Percentiles rank a stretch among this genome's conserved stretches.
Evolutionary conservation across 2,113 vertebrate genomes (phyloP).

Genomic region (Bufo gargarizans): DNA sequence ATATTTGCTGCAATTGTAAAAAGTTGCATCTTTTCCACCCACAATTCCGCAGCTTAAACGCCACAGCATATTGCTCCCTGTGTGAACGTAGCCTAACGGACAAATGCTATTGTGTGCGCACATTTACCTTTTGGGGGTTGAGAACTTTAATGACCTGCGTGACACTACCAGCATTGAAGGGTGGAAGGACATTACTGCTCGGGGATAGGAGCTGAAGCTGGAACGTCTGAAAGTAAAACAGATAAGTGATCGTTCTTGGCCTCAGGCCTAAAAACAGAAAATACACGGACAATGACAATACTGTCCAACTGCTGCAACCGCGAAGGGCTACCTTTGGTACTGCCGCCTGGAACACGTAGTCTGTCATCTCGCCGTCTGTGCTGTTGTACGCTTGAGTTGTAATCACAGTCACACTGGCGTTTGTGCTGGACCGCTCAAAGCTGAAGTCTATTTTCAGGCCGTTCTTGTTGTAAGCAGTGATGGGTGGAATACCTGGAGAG

Average conservation of each 20-base stretch:
- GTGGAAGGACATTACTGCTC: constrained; percentile 95
- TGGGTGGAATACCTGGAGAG: constrained; percentile 88
- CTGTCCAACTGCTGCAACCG: not conserved
- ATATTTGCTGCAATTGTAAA: no score
- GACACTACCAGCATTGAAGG: constrained; percentile 94
- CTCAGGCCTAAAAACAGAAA: not conserved
- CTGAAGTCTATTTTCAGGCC: constrained; percentile 98
- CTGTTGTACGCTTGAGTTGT: constrained; percentile 96
- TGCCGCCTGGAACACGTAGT: constrained; percentile 99
- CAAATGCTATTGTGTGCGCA: not conserved
- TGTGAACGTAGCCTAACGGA: not conserved
- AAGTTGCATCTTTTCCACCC: no score
- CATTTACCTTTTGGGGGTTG: constrained; percentile 96
- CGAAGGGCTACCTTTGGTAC: constrained; percentile 93
- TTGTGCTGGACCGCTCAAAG: constrained; percentile 96
- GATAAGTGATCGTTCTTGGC: constrained; percentile 30
- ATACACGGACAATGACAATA: not conserved
- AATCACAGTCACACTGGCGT: constrained; percentile 94
- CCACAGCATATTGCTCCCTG: no score
- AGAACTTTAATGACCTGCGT: constrained; percentile 99
- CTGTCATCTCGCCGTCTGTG: constrained; percentile 95
- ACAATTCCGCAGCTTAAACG: no score
- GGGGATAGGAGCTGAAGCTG: constrained; percentile 99
- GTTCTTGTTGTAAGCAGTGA: constrained; percentile 97
- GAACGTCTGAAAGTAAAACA: constrained; percentile 83